phyloP scores from a whole-genome alignment of 92 coral and sea anemone genomes.

The Palythoa heliodiscus region DNA sequence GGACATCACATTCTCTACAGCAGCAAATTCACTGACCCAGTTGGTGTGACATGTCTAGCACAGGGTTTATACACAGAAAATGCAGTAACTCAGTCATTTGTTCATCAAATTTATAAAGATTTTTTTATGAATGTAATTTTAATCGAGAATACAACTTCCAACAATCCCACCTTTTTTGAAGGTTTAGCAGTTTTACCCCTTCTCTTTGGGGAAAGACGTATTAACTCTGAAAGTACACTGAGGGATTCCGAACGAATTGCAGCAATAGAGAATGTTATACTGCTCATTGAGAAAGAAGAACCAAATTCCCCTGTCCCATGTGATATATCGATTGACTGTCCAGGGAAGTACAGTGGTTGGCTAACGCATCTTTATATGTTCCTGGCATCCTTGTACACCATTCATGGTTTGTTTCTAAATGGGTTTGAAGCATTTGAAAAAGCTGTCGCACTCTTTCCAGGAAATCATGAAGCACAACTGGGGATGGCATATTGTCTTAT shows the following conservation, averaged over 20 bases:
- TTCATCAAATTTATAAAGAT: conserved; percentile 1
- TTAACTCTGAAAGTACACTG: not conserved
- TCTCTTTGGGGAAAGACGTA: not conserved
- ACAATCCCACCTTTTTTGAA: conserved; percentile 60
- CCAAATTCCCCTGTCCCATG: conserved; percentile 47
- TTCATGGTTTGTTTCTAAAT: conserved; percentile 2
- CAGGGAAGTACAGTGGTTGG: conserved; percentile 70
- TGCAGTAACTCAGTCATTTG: conserved; percentile 38
- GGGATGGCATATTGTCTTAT: conserved; percentile 58
- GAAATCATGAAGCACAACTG: conserved; percentile 59
- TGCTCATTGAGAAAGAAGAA: conserved; percentile 56
- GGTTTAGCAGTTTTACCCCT: conserved; percentile 52
- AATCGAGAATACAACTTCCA: not conserved
- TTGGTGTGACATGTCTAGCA: conserved; percentile 62
- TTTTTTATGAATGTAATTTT: conserved; percentile 8
- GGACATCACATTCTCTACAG: conserved; percentile 41
- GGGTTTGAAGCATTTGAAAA: conserved; percentile 77
- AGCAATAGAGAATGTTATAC: conserved; percentile 58
- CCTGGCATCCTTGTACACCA: conserved; percentile 52
- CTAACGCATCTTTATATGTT: conserved; percentile 55
- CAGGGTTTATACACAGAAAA: conserved; percentile 60
- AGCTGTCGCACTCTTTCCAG: conserved; percentile 56
- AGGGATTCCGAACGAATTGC: conserved; percentile 39
- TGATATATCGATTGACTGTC: conserved; percentile 50
- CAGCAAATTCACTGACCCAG: conserved; percentile 63